Base-by-base conservation (phyloP, 2,113 vertebrate genomes). In the Paedocypris sp. region DNA sequence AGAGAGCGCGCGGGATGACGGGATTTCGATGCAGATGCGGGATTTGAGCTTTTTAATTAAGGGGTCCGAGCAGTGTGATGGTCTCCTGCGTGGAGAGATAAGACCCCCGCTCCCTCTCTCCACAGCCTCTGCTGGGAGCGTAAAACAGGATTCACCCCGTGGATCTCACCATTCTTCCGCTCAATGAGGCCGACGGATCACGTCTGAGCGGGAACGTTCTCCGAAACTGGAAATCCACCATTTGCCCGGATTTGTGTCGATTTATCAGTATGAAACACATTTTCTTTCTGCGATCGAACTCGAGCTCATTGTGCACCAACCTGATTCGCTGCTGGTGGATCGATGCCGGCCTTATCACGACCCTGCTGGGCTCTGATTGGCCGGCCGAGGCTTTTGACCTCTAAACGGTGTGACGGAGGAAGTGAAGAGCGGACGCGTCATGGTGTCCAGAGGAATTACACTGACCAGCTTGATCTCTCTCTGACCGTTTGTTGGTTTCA, bases 81-180 rank as follows among this genome's bases (percentile, higher is more conserved):
- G 62, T 58, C 9, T 26, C 28, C 47, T 64, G 69, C 35, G 45
- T 10, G 12, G 23, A 64, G 54, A 71, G 69, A 71, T 71, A 71
- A 67, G 47, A 20, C 56, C 60, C 52, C 23, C 41, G 45, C 51
- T 58, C 45, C 25, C 41, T 57, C 48, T 60, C 54, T 45, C 60
- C 29, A 45, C 32, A 38, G 33, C 47, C 53, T 51, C 69, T 53
- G 58, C 39, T 48, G 69, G 65, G 56, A 67, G 65, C 65, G 49
- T 71, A 60, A 68, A 71, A 71, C 60, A 71, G 60, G 65, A 71
- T 68, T 68, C 60, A 68, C 67, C 60, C 49, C 49, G 64, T 64
- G 64, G 60, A 63, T 66, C 63, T 57, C n/a, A n/a, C 68, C 50
- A 62, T 59, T 50, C 64, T 52, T 64, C 36, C 59, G 49, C 42